Percentiles rank a stretch among this genome's conserved stretches.
Evolutionary conservation across 2,113 vertebrate genomes (phyloP).

Genomic region (Genyomyrus donnyi): DNA sequence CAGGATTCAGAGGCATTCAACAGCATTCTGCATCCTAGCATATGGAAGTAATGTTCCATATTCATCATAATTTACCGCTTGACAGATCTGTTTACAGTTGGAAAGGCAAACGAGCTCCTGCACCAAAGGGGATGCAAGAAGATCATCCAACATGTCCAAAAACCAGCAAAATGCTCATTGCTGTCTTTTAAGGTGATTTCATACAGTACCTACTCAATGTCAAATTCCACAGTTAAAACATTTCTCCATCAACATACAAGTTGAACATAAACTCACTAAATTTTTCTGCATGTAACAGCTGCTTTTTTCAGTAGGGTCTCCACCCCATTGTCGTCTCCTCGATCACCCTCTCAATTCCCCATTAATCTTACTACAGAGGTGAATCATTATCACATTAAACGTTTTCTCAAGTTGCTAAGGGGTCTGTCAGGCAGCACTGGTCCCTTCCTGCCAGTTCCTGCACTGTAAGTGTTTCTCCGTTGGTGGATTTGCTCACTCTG

Average conservation of each 20-base stretch:
- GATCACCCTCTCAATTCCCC: background rate
- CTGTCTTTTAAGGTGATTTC: background rate
- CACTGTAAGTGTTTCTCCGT: background rate
- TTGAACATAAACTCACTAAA: background rate
- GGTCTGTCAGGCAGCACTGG: background rate
- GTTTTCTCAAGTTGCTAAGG: background rate
- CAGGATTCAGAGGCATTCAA: slow-evolving; percentile 23
- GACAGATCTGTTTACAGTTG: slow-evolving; percentile 1
- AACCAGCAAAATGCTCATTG: background rate
- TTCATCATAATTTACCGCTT: slow-evolving; percentile 28
- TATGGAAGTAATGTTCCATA: slow-evolving; percentile 28
- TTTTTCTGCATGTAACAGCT: background rate
- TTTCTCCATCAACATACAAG: background rate
- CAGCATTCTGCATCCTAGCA: slow-evolving; percentile 19
- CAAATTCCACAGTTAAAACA: background rate
- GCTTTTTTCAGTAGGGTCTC: background rate
- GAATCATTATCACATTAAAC: background rate
- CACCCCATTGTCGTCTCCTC: slow-evolving; percentile 8
- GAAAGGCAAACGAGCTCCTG: slow-evolving; percentile 4
- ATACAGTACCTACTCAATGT: background rate
- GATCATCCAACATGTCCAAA: background rate
- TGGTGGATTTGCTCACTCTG: background rate
- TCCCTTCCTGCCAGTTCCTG: background rate
- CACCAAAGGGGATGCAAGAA: background rate
- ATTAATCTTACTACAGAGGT: background rate